Percentiles rank a stretch among this genome's conserved stretches.
Conservation (phyloP, 2,113 vertebrate genomes). For the Dromiciops gliroides region DNA sequence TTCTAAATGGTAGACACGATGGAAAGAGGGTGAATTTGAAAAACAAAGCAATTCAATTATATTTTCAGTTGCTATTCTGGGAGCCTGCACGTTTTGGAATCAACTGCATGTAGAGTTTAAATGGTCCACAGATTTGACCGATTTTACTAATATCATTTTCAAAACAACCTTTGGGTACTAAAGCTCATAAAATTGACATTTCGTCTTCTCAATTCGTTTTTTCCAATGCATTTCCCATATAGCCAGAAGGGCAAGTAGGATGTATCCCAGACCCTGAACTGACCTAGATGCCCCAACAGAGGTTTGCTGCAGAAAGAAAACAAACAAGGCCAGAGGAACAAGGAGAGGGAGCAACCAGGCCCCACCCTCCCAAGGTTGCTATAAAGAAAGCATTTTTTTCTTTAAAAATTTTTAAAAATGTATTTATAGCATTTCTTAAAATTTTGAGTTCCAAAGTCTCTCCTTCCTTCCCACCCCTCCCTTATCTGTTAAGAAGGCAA, state of each 20-base stretch:
- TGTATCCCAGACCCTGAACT: background rate
- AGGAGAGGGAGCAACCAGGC: background rate
- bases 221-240: background rate
- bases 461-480: background rate
- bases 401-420: background rate
- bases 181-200: background rate
- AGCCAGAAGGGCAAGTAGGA: background rate
- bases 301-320: background rate
- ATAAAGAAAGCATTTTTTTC: background rate
- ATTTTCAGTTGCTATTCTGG: background rate
- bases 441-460: background rate
- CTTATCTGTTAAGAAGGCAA: background rate
- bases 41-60: background rate
- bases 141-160: background rate
- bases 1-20: background rate
- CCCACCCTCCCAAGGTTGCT: background rate
- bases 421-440: background rate
- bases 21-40: background rate
- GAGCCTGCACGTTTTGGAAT: background rate
- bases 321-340: background rate
- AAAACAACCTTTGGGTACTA: background rate
- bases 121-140: background rate
- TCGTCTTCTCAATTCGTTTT: conserved; percentile 26
- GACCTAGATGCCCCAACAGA: background rate
- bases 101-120: background rate